phyloP scores from a whole-genome alignment of 1,140 invertebrate species.

The Penaeus japonicus region DNA sequence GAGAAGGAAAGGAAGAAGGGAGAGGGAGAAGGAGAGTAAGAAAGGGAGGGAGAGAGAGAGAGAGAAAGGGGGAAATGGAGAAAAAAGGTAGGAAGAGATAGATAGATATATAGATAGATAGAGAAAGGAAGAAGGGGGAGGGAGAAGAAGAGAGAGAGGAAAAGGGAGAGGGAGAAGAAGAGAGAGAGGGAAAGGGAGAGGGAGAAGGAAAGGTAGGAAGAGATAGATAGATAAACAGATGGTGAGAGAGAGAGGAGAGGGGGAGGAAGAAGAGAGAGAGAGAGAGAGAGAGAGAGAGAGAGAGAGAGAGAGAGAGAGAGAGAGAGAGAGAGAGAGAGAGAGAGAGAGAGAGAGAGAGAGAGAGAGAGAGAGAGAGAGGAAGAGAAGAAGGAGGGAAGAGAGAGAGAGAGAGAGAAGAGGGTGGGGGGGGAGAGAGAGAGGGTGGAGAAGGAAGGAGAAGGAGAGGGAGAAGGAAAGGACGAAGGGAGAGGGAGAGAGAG shows the following conservation, averaged over 20 bases:
- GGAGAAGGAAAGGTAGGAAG: background rate
- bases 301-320: background rate
- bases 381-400: background rate
- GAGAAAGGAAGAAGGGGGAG: background rate
- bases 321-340: background rate
- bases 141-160: background rate
- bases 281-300: constrained; percentile 1
- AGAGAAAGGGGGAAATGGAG: background rate
- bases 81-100: background rate
- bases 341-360: background rate
- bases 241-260: too few relatives aligned
- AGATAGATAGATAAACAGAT: too few relatives aligned
- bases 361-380: background rate
- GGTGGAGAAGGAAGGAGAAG: background rate
- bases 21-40: background rate
- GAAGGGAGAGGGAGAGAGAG: background rate
- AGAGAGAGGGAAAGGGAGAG: background rate
- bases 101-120: background rate
- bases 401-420: background rate
- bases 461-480: background rate
- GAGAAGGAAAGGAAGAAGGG: background rate
- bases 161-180: background rate
- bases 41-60: background rate
- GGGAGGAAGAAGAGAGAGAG: background rate
- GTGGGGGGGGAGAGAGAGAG: background rate